phyloP scores from a whole-genome alignment of 92 coral and sea anemone genomes.

The Muricea muricata region DNA sequence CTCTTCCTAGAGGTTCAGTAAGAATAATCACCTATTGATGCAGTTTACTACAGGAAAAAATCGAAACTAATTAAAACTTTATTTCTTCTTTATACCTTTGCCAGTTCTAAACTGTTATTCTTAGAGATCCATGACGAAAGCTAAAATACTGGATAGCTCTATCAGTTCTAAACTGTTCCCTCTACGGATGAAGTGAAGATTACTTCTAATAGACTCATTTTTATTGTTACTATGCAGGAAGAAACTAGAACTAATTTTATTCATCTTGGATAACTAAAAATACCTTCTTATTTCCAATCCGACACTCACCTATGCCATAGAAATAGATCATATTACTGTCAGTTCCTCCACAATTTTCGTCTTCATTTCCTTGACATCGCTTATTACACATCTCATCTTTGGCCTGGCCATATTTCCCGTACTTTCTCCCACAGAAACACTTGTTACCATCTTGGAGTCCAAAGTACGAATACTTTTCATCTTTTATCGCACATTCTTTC shows the following conservation, averaged over 20 bases:
- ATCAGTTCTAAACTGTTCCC: neutral
- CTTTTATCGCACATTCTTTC: slow-evolving; percentile 93
- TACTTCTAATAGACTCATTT: no score
- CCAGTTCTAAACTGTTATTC: neutral
- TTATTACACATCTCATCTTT: slow-evolving; percentile 76
- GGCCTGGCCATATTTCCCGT: slow-evolving; percentile 90
- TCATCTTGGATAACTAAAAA: no score
- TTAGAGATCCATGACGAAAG: neutral
- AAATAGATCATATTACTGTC: slow-evolving; percentile 88
- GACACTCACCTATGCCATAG: slow-evolving; percentile 83
- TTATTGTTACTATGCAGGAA: no score
- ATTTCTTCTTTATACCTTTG: no score
- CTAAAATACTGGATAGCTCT: neutral
- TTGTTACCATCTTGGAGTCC: slow-evolving; percentile 89
- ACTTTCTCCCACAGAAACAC: slow-evolving; percentile 93
- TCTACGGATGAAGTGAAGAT: no score
- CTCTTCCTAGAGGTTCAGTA: no score
- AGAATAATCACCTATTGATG: no score
- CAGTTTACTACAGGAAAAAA: no score
- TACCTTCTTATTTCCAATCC: no score
- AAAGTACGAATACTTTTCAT: slow-evolving; percentile 90
- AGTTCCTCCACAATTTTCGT: slow-evolving; percentile 96
- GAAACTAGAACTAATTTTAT: no score
- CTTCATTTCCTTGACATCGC: slow-evolving; percentile 86
- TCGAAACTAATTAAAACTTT: no score